Percentiles rank a stretch among this genome's conserved stretches.
These are phyloP conservation scores for Serrognathus titanus DNA, from an alignment of 2,888 invertebrate species.

Conservation along the genomic window DNA sequence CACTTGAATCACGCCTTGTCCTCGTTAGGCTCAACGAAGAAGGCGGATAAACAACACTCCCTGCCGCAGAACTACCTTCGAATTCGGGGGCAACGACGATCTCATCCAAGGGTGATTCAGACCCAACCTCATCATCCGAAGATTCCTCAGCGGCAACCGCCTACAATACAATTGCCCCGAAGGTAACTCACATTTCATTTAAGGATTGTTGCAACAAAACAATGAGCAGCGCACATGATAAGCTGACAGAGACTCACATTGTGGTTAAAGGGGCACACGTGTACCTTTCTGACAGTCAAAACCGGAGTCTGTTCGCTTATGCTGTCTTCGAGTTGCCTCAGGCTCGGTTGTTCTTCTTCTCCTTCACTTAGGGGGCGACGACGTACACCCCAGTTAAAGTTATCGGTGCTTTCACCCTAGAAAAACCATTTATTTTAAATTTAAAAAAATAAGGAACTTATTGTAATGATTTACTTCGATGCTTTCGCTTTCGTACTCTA, in stretches of 20 bases:
- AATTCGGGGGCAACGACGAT: constrained; percentile 58
- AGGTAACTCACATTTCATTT: not conserved
- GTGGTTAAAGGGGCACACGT: constrained; percentile 43
- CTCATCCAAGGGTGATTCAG: constrained; percentile 77
- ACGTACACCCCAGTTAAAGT: constrained; percentile 95
- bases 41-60: constrained; percentile 58
- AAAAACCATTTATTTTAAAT: constrained; percentile 20
- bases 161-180: constrained; percentile 36
- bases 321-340: constrained; percentile 63
- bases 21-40: constrained; percentile 61
- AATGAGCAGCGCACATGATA: too few relatives aligned
- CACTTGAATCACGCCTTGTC: constrained; percentile 62
- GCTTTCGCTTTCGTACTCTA: constrained; percentile 97
- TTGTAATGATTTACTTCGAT: constrained; percentile 66
- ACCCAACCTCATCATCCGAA: constrained; percentile 79
- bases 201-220: too few relatives aligned
- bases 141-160: constrained; percentile 70
- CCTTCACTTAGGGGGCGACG: constrained; percentile 79
- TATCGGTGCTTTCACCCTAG: constrained; percentile 89
- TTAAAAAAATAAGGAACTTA: not conserved
- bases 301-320: constrained; percentile 69
- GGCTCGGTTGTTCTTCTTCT: constrained; percentile 61
- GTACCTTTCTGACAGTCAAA: constrained; percentile 57
- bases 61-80: constrained; percentile 51
- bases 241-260: constrained; percentile 36